These are phyloP conservation scores for Drepanosiphum platanoidis DNA, from an alignment of 2,888 invertebrate genomes.

Conservation along the genomic window DNA sequence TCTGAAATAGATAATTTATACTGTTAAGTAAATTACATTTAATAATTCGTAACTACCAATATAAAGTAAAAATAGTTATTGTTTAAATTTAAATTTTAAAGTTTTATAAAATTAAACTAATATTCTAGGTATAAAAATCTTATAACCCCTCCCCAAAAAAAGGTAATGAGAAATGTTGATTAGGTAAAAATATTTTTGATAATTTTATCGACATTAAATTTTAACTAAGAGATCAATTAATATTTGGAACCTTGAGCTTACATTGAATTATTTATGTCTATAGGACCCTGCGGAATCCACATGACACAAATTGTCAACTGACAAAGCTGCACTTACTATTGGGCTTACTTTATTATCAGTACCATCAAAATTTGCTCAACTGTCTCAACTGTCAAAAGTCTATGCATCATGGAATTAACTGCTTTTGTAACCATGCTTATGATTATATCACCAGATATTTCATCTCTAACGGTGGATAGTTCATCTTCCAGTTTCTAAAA, in stretches of 20 bases:
- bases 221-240: constrained; percentile 48
- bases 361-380: constrained; percentile 90
- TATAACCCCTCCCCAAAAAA: constrained; percentile 12
- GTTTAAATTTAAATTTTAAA: neutral
- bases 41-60: too few relatives aligned
- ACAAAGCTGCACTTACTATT: constrained; percentile 89
- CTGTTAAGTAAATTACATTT: too few relatives aligned
- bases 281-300: constrained; percentile 99
- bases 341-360: constrained; percentile 87
- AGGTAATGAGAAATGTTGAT: neutral
- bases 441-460: constrained; percentile 86
- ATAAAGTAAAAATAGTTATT: neutral
- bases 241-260: constrained; percentile 6
- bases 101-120: neutral
- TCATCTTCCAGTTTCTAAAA: constrained; percentile 63
- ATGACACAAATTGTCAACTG: constrained; percentile 92
- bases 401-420: constrained; percentile 83
- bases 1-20: neutral
- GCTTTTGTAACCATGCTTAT: constrained; percentile 91
- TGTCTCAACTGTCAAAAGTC: too few relatives aligned
- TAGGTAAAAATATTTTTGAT: neutral
- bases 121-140: neutral
- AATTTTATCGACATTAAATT: neutral
- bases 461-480: constrained; percentile 67
- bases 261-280: constrained; percentile 79